Conservation (phyloP, 2,797 vertebrate genomes). For the Scarus forsteni region DNA sequence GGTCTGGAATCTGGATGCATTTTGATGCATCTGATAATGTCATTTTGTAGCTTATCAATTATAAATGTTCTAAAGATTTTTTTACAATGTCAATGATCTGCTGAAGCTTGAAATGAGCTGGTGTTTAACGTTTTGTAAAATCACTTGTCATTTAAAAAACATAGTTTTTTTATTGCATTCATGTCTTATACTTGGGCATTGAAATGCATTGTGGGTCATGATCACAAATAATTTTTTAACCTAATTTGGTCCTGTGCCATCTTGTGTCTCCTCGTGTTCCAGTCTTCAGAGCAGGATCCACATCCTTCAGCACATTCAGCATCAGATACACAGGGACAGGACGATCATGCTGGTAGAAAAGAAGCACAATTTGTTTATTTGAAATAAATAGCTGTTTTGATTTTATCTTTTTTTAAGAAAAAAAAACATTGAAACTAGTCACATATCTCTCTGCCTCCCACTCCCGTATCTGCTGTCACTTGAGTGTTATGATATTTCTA, state of each 20-base stretch:
- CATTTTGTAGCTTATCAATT: slow-evolving; percentile 48
- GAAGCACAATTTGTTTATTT: slow-evolving; percentile 80
- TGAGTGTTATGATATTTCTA: slow-evolving; percentile 84
- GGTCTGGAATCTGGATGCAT: slow-evolving; percentile 15
- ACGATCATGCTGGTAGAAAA: slow-evolving; percentile 72
- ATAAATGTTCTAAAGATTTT: slow-evolving; percentile 48
- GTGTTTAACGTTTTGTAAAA: slow-evolving; percentile 28
- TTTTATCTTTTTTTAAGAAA: slow-evolving; percentile 62
- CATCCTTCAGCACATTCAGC: slow-evolving; percentile 68
- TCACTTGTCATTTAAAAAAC: slow-evolving; percentile 21
- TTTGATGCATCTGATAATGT: slow-evolving; percentile 43
- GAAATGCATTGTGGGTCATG: slow-evolving; percentile 46
- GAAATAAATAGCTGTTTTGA: slow-evolving; percentile 78
- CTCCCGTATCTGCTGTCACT: slow-evolving; percentile 87
- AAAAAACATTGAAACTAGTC: slow-evolving; percentile 79
- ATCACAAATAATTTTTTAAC: slow-evolving; percentile 22
- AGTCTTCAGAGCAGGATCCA: slow-evolving; percentile 56
- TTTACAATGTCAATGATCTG: slow-evolving; percentile 23
- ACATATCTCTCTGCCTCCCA: slow-evolving; percentile 84
- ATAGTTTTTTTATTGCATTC: slow-evolving; percentile 40
- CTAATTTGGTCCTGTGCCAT: slow-evolving; percentile 39
- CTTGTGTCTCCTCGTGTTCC: slow-evolving; percentile 58
- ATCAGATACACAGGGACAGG: slow-evolving; percentile 71
- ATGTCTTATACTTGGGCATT: slow-evolving; percentile 38
- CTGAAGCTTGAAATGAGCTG: slow-evolving; percentile 15